phyloP scores from a whole-genome alignment of 2,797 vertebrate genomes.

The Eulemur mongoz region DNA sequence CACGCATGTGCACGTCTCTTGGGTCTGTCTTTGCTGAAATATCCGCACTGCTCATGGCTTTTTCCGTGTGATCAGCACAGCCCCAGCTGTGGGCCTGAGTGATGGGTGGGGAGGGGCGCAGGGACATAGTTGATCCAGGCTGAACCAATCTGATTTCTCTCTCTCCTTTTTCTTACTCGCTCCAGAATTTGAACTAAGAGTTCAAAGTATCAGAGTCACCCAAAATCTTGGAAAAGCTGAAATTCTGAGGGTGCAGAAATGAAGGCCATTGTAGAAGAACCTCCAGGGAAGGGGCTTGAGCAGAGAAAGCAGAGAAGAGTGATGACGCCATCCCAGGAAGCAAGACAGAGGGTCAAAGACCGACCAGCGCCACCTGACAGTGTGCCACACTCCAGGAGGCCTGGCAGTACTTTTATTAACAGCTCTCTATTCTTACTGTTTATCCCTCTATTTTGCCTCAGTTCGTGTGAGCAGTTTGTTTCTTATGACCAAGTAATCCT shows the following conservation, averaged over 20 bases:
- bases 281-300: neutral
- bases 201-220: neutral
- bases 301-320: neutral
- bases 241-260: neutral
- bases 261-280: too few relatives aligned
- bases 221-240: neutral
- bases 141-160: neutral
- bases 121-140: neutral
- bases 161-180: neutral
- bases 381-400: neutral
- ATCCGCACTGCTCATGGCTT: rapidly evolving
- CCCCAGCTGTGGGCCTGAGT: neutral
- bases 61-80: neutral
- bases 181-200: neutral
- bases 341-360: neutral
- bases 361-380: neutral
- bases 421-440: neutral
- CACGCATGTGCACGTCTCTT: neutral
- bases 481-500: neutral
- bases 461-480: neutral
- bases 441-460: neutral
- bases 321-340: neutral
- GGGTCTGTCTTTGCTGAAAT: neutral
- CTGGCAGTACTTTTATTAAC: neutral
- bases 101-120: too few relatives aligned